These are phyloP conservation scores for Liposcelis brunnea DNA, from an alignment of 2,888 invertebrate genomes.

Conservation along the genomic window DNA sequence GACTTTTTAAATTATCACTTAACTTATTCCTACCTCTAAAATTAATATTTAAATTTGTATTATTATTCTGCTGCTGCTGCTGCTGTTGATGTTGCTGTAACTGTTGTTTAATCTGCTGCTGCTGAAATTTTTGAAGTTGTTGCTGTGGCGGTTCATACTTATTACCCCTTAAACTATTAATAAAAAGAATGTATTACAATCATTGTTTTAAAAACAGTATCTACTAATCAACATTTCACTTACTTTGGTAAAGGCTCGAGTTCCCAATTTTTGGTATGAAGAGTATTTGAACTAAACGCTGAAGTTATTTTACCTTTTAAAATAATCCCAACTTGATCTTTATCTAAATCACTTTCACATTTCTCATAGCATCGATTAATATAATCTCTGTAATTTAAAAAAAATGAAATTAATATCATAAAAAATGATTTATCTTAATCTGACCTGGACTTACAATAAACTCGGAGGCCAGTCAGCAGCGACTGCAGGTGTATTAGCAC, in stretches of 20 bases:
- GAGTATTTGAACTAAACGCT: conserved; percentile 71
- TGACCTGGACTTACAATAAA: neutral
- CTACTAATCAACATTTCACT: conserved; percentile 10
- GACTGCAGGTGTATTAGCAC: too few species aligned
- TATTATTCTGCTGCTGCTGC: conserved; percentile 14
- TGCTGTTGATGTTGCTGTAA: conserved; percentile 17
- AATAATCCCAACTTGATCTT: conserved; percentile 86
- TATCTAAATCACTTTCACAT: conserved; percentile 72
- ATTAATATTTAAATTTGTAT: conserved; percentile 13
- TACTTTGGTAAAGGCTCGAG: conserved; percentile 71
- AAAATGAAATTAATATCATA: neutral
- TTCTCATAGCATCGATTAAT: conserved; percentile 84
- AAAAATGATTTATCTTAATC: neutral
- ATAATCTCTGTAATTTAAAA: conserved; percentile 35
- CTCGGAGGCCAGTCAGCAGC: neutral
- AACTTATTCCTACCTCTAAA: conserved; percentile 22
- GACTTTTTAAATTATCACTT: too few species aligned
- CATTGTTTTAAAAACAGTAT: neutral
- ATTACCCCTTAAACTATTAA: too few species aligned
- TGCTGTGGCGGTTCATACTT: too few species aligned
- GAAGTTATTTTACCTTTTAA: conserved; percentile 86
- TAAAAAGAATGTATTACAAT: neutral
- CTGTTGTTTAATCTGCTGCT: conserved; percentile 18
- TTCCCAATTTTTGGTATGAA: conserved; percentile 88
- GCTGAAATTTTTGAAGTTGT: conserved; percentile 22